These are phyloP conservation scores for Pica pica DNA, from an alignment of 2,113 vertebrate species.

Conservation along the genomic window DNA sequence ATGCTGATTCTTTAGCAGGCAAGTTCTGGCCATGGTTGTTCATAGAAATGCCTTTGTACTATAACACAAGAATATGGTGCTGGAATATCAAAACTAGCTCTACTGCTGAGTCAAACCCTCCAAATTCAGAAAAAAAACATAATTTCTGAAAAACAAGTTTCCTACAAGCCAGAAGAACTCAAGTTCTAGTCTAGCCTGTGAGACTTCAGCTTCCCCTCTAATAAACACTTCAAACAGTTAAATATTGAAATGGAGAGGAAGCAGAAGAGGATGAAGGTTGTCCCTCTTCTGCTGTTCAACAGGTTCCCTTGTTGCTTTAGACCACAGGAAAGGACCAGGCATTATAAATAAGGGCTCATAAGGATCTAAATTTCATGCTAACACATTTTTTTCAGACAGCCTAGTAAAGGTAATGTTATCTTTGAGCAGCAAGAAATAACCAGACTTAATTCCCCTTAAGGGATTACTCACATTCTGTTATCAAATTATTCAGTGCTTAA, in stretches of 20 bases:
- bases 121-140: not conserved
- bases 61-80: not conserved
- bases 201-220: not conserved
- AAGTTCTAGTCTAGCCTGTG: not conserved
- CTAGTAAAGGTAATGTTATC: not conserved
- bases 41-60: not conserved
- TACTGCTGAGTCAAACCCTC: not conserved
- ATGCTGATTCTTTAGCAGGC: not conserved
- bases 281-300: not conserved
- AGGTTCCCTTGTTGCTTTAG: not conserved
- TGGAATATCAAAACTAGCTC: not conserved
- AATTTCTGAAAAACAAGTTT: not conserved
- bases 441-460: not conserved
- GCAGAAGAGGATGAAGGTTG: not conserved
- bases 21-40: not conserved
- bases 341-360: not conserved
- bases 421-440: constrained; percentile 5
- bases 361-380: not conserved
- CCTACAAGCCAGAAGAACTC: not conserved
- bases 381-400: not conserved
- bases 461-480: not conserved
- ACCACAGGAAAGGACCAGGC: not conserved
- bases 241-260: not conserved
- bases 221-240: not conserved
- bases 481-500: not conserved